phyloP scores from a whole-genome alignment of 2,797 vertebrate genomes.

The Malacoctenus gilli region DNA sequence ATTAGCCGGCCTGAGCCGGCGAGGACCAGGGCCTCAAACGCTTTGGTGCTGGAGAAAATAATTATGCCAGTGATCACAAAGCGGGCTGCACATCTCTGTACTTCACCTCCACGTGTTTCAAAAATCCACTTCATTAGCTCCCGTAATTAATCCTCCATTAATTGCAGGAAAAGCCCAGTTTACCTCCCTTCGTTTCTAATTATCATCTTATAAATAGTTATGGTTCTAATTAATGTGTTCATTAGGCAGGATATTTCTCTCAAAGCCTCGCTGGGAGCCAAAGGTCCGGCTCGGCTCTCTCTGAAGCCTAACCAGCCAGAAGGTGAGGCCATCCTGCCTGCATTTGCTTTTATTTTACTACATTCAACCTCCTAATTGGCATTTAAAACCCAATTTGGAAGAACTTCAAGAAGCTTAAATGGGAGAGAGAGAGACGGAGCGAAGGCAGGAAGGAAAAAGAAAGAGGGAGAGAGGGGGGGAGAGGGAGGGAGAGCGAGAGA shows the following conservation, averaged over 20 bases:
- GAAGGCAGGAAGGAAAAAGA: constrained; percentile 59
- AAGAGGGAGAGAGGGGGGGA: constrained; percentile 64
- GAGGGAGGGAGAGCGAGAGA: constrained; percentile 66
- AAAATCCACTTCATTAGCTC: constrained; percentile 99
- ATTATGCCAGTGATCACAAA: constrained; percentile 99
- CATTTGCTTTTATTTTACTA: constrained; percentile 99
- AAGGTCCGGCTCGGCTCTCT: constrained; percentile 93
- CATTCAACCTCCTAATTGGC: constrained; percentile 99
- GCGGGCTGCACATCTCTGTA: constrained; percentile 95
- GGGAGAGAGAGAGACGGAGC: constrained; percentile 76
- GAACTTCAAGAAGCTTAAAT: constrained; percentile 98
- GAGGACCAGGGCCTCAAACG: constrained; percentile 90
- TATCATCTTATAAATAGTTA: constrained; percentile 99
- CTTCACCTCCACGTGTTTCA: constrained; percentile 99
- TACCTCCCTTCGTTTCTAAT: constrained; percentile 99
- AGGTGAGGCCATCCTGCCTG: constrained; percentile 98
- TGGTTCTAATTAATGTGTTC: constrained; percentile 99
- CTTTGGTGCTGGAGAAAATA: constrained; percentile 88
- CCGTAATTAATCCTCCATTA: constrained; percentile 99
- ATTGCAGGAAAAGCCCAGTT: constrained; percentile 99
- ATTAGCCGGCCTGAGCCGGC: constrained; percentile 92
- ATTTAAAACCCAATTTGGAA: constrained; percentile 99
- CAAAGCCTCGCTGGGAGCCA: constrained; percentile 99
- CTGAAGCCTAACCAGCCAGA: constrained; percentile 99
- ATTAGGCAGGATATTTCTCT: constrained; percentile 99